phyloP scores from a whole-genome alignment of 2,797 vertebrate genomes.

The Oreochromis grahami region DNA sequence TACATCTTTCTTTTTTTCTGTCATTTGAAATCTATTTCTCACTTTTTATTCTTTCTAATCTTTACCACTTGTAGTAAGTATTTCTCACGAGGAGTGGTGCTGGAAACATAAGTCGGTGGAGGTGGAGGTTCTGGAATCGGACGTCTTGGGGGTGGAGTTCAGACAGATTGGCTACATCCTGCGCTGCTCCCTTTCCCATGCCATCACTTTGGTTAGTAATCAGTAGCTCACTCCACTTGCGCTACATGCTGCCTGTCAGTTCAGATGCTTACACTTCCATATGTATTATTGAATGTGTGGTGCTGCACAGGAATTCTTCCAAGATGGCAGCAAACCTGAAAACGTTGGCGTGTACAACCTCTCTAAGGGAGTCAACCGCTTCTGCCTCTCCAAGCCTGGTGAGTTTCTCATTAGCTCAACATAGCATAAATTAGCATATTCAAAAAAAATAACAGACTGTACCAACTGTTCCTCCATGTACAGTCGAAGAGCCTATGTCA shows the following conservation, averaged over 20 bases:
- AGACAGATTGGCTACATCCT: conserved; percentile 98
- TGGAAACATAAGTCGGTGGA: conserved; percentile 97
- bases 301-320: conserved; percentile 91
- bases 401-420: conserved; percentile 46
- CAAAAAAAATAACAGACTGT: not conserved
- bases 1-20: fast-evolving
- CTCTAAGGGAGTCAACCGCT: conserved; percentile 96
- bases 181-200: conserved; percentile 94
- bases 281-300: not conserved
- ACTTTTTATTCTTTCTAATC: not conserved
- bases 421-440: conserved; percentile 38
- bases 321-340: conserved; percentile 95
- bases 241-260: not conserved
- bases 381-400: conserved; percentile 98
- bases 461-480: conserved; percentile 19
- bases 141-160: conserved; percentile 87
- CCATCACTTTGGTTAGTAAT: conserved; percentile 90
- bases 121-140: conserved; percentile 87
- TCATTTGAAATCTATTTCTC: not conserved
- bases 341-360: conserved; percentile 98
- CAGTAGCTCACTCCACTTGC: not conserved
- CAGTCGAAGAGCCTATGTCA: conserved; percentile 34
- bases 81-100: conserved; percentile 96
- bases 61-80: conserved; percentile 76
- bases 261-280: not conserved